These are phyloP conservation scores for Dendronephthya gigantea DNA, from an alignment of 64 coral and sea anemone genomes.

Conservation along the genomic window DNA sequence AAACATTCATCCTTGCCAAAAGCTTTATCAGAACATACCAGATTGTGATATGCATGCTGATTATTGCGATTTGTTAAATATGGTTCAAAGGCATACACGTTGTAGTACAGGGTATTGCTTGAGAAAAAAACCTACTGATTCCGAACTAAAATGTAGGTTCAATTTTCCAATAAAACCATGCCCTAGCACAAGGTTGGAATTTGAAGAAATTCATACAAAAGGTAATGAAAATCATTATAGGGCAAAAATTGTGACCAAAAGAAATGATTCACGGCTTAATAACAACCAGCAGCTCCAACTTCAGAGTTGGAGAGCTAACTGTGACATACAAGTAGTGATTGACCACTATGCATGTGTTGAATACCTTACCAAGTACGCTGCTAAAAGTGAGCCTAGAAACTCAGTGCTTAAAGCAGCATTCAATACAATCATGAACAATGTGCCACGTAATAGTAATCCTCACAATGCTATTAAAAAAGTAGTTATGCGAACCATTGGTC, in stretches of 20 bases:
- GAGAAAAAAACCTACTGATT: constrained; percentile 6
- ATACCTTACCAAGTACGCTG: not conserved
- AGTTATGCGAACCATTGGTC: not conserved
- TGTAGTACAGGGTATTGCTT: constrained; percentile 30
- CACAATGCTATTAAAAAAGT: not conserved
- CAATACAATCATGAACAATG: not conserved
- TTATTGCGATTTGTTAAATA: constrained; percentile 29
- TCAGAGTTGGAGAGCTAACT: not conserved
- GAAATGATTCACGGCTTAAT: not conserved
- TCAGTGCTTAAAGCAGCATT: not conserved
- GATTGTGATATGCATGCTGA: constrained; percentile 1
- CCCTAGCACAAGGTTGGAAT: not conserved
- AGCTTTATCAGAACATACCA: constrained; percentile 9
- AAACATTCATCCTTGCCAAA: constrained; percentile 16
- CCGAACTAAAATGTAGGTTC: constrained; percentile 14
- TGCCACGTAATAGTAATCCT: not conserved
- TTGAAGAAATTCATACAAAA: not conserved
- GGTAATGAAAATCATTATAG: not conserved
- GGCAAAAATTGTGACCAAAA: not conserved
- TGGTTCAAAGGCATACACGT: constrained; percentile 24
- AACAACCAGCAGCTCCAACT: not conserved
- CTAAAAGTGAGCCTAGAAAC: not conserved
- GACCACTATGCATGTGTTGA: not conserved
- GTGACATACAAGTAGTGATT: not conserved
- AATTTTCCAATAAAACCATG: constrained; percentile 9